phyloP scores from a whole-genome alignment of 2,113 vertebrate genomes.

The Apus apus region DNA sequence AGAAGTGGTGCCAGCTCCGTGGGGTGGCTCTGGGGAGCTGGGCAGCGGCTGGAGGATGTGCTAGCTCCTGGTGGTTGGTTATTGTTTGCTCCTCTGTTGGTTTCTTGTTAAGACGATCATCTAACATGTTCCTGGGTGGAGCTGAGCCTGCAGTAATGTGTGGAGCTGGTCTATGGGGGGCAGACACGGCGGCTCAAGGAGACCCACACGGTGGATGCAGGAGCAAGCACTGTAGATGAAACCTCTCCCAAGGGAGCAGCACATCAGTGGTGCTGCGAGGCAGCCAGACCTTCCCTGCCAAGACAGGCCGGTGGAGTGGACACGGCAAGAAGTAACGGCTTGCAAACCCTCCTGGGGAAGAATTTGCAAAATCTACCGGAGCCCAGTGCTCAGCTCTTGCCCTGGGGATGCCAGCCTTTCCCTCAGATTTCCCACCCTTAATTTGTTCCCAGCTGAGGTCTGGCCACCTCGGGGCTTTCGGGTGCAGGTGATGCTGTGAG shows the following conservation, averaged over 20 bases:
- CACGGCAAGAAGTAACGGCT: not conserved
- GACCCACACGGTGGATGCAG: accelerated
- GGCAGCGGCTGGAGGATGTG: not conserved
- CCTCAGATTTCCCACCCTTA: not conserved
- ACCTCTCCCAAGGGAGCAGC: not conserved
- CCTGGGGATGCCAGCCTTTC: not conserved
- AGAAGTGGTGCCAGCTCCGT: accelerated
- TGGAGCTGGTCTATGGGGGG: not conserved
- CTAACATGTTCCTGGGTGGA: not conserved
- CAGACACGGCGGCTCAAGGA: not conserved
- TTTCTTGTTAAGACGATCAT: not conserved
- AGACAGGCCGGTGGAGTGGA: accelerated
- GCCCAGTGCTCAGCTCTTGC: not conserved
- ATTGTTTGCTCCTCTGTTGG: not conserved
- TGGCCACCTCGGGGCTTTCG: accelerated
- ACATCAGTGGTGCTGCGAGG: not conserved
- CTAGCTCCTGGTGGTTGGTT: not conserved
- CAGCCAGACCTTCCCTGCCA: accelerated
- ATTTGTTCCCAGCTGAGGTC: not conserved
- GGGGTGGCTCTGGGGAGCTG: not conserved
- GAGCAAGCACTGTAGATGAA: accelerated
- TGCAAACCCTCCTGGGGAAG: not conserved
- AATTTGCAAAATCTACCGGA: not conserved
- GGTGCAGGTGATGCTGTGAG: accelerated
- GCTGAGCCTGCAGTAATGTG: not conserved